Conservation (phyloP, 2,888 invertebrate species). For the Dusona sp. region DNA sequence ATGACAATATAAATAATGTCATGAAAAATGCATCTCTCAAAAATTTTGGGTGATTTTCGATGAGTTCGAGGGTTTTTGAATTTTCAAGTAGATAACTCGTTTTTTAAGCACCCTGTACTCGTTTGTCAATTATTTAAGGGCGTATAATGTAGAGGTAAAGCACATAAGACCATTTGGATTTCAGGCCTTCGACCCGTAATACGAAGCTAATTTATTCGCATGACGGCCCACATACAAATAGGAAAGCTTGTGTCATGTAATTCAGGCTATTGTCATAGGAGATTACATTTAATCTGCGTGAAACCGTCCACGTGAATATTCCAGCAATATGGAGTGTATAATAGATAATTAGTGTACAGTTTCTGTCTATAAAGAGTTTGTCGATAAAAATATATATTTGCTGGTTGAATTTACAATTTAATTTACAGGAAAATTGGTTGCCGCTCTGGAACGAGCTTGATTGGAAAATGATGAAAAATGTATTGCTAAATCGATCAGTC, state of each 20-base stretch:
- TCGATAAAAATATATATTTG: background rate
- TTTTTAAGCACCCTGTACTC: background rate
- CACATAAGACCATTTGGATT: background rate
- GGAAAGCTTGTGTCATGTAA: conserved; percentile 32
- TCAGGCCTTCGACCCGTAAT: background rate
- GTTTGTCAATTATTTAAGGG: background rate
- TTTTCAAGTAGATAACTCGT: background rate
- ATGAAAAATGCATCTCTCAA: too few relatives aligned
- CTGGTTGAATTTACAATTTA: background rate
- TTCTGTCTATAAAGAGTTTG: background rate
- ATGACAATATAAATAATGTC: too few relatives aligned
- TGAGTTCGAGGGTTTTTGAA: background rate
- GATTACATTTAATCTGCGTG: conserved; percentile 23
- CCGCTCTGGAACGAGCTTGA: background rate
- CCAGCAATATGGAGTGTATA: background rate
- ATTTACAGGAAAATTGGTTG: background rate
- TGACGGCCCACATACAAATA: conserved; percentile 2
- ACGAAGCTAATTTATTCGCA: conserved; percentile 43
- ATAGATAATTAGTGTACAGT: background rate
- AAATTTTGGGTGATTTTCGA: background rate
- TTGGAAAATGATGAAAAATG: background rate
- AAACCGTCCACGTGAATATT: background rate
- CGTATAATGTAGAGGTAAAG: background rate
- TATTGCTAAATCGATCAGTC: background rate
- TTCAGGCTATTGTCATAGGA: conserved; percentile 37